Percentiles rank a stretch among this genome's conserved stretches.
These are phyloP conservation scores for Acromyrmex echinatior DNA, from an alignment of 1,140 invertebrate species.

Conservation along the genomic window DNA sequence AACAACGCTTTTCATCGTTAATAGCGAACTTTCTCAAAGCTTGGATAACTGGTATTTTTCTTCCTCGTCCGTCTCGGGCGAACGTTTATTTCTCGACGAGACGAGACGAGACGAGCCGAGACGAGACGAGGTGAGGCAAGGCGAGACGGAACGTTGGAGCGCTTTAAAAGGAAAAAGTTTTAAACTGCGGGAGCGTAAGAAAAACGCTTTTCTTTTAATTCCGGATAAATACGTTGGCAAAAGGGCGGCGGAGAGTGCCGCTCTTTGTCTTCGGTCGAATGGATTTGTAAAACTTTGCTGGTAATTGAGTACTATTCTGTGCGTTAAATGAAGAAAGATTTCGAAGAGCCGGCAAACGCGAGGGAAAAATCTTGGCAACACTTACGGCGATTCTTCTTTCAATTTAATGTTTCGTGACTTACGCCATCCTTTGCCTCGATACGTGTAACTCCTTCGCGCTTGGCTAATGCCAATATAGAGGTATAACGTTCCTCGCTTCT, in stretches of 20 bases:
- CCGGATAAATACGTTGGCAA: conserved; percentile 74
- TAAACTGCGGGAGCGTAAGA: conserved; percentile 77
- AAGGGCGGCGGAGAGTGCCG: conserved; percentile 59
- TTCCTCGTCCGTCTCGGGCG: conserved; percentile 43
- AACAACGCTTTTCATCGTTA: conserved; percentile 69
- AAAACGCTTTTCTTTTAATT: conserved; percentile 79
- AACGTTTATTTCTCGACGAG: conserved; percentile 71
- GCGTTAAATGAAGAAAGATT: conserved; percentile 73
- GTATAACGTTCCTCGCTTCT: neutral
- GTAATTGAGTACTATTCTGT: conserved; percentile 72
- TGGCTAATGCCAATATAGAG: neutral
- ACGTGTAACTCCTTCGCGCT: neutral
- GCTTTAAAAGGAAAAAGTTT: conserved; percentile 75
- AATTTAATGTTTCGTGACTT: conserved; percentile 44
- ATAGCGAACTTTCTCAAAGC: conserved; percentile 73
- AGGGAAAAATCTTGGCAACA: conserved; percentile 41
- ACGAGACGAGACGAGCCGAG: conserved; percentile 12
- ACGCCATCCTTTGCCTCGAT: conserved; percentile 3
- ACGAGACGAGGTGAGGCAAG: conserved; percentile 14
- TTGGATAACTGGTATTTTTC: conserved; percentile 71
- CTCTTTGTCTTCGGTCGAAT: conserved; percentile 68
- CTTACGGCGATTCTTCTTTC: conserved; percentile 22
- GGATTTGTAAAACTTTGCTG: conserved; percentile 74
- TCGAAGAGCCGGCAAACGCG: neutral
- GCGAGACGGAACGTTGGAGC: neutral